A percentile compares a stretch with the other conserved stretches of the same genome.
Conservation (phyloP, 2,888 invertebrate genomes). For the Uloborus plumipes region DNA sequence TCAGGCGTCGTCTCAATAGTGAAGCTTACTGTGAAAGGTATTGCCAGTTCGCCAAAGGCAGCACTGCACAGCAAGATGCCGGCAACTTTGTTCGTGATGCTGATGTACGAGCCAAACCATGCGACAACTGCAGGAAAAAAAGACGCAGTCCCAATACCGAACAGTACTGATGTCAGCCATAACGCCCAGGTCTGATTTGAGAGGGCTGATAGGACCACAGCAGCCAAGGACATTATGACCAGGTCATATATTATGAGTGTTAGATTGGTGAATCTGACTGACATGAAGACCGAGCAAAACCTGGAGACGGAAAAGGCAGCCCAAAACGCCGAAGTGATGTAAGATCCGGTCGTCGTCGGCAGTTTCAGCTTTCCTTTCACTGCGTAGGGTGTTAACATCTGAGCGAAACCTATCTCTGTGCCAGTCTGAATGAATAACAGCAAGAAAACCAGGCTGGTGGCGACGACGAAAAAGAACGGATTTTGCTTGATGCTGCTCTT, state of each 20-base stretch:
- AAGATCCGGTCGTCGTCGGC: constrained; percentile 69
- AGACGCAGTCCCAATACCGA: constrained; percentile 73
- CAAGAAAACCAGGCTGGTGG: constrained; percentile 16
- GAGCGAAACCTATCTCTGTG: constrained; percentile 72
- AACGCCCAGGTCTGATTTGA: constrained; percentile 68
- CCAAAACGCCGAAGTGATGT: constrained; percentile 72
- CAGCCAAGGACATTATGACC: constrained; percentile 69
- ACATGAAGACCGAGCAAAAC: constrained; percentile 71
- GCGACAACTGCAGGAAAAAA: constrained; percentile 73
- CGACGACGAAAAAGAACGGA: not conserved
- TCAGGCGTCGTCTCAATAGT: constrained; percentile 70
- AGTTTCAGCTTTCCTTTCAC: constrained; percentile 69
- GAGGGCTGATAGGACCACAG: constrained; percentile 69
- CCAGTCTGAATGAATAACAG: constrained; percentile 70
- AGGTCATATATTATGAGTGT: constrained; percentile 71
- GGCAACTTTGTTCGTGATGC: constrained; percentile 72
- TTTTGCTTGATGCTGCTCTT: not conserved
- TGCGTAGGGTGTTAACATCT: constrained; percentile 71
- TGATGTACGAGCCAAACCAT: constrained; percentile 72
- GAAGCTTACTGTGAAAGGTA: constrained; percentile 70
- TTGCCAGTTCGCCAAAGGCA: constrained; percentile 72
- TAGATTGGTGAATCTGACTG: constrained; percentile 70
- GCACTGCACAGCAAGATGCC: constrained; percentile 72
- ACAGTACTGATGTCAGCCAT: constrained; percentile 71
- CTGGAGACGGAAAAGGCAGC: constrained; percentile 70